These are phyloP conservation scores for Orbicella faveolata DNA, from an alignment of 64 coral and sea anemone species.

Conservation along the genomic window DNA sequence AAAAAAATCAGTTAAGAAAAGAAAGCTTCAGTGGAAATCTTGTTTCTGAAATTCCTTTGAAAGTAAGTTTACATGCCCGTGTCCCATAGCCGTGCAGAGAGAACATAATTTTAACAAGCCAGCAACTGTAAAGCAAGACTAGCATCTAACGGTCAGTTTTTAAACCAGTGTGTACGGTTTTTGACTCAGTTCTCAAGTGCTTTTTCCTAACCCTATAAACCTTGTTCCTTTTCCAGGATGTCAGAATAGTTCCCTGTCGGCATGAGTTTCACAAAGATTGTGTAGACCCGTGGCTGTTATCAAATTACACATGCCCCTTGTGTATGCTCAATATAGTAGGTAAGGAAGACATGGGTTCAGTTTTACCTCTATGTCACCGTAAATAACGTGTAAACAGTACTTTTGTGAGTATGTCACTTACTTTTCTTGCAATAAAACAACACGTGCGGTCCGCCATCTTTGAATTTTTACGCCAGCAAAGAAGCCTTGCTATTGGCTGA, in stretches of 20 bases:
- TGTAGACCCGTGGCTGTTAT: constrained; percentile 96
- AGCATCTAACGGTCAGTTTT: neutral
- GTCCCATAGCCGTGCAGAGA: no score
- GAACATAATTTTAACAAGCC: no score
- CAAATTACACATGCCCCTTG: constrained; percentile 96
- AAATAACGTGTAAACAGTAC: neutral
- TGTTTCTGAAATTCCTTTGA: no score
- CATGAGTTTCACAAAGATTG: constrained; percentile 97
- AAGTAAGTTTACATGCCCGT: no score
- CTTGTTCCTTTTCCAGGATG: constrained; percentile 59
- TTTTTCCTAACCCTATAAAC: neutral
- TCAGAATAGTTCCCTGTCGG: constrained; percentile 89
- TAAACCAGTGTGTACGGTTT: neutral
- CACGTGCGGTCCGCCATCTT: constrained; percentile 1
- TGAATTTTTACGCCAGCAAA: neutral
- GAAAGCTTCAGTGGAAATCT: no score
- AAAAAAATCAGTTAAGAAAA: no score
- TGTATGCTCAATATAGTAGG: constrained; percentile 99
- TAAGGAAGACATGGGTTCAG: constrained; percentile 26
- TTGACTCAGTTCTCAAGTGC: neutral
- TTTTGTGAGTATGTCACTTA: neutral
- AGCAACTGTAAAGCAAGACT: no score
- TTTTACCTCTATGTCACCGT: neutral
- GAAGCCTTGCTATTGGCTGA: neutral
- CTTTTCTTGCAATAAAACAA: neutral